Evolutionary conservation across 1,140 invertebrate species (phyloP).

Genomic region (Drosophila nigrodunni): DNA sequence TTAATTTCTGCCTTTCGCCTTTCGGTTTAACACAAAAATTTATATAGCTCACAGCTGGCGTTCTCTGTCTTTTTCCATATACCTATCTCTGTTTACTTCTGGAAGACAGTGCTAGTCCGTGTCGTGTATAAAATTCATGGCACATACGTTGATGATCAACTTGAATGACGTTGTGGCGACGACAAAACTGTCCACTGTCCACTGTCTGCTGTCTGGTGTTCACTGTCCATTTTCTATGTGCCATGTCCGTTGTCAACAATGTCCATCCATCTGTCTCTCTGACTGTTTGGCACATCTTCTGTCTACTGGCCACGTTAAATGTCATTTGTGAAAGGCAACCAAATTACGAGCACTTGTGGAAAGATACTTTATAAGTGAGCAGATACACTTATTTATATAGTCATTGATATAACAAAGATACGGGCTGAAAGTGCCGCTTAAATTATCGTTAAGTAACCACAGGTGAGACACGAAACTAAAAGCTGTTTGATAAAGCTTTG

Average conservation of each 20-base stretch:
- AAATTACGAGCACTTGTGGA: slow-evolving; percentile 69
- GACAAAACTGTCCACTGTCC: slow-evolving; percentile 11
- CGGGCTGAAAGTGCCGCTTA: background rate
- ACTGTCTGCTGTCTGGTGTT: too few species aligned
- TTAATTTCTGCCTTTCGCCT: slow-evolving; percentile 81
- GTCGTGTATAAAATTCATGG: slow-evolving; percentile 75
- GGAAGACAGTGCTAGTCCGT: slow-evolving; percentile 26
- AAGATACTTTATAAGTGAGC: background rate
- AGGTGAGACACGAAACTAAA: background rate
- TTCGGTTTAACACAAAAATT: slow-evolving; percentile 52
- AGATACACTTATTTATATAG: slow-evolving; percentile 6
- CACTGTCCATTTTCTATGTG: slow-evolving; percentile 51
- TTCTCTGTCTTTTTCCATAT: background rate
- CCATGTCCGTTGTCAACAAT: slow-evolving; percentile 74
- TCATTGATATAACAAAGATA: background rate
- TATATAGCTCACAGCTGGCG: slow-evolving; percentile 57
- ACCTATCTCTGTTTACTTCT: too few species aligned
- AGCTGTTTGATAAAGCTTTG: too few species aligned
- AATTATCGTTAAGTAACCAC: background rate
- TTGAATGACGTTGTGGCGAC: slow-evolving; percentile 19
- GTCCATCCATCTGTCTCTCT: slow-evolving; percentile 45
- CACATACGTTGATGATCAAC: slow-evolving; percentile 77
- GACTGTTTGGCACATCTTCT: slow-evolving; percentile 28
- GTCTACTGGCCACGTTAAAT: slow-evolving; percentile 63
- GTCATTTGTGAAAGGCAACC: slow-evolving; percentile 81